Percentiles rank a stretch among this genome's conserved stretches.
Evolutionary conservation across 2,113 vertebrate species (phyloP).

Genomic region (Calcarius ornatus): DNA sequence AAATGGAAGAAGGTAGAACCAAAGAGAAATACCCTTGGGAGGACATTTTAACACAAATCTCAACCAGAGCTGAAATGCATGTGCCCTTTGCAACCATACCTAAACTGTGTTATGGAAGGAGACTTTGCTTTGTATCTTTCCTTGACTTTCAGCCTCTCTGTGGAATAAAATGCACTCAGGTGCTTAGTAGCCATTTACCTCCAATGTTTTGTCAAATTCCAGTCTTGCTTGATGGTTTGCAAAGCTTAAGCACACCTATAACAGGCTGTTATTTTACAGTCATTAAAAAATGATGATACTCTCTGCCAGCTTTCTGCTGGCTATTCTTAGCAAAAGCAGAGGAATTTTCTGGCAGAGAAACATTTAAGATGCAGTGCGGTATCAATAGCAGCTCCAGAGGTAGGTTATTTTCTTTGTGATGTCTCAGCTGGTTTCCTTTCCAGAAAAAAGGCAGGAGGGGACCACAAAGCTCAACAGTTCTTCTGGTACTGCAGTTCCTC

Average conservation of each 20-base stretch:
- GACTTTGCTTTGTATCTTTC: neutral
- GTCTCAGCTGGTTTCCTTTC: conserved; percentile 11
- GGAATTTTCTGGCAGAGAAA: conserved; percentile 31
- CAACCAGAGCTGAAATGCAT: neutral
- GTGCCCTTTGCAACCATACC: conserved; percentile 8
- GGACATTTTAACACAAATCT: neutral
- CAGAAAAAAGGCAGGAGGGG: neutral
- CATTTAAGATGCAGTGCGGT: neutral
- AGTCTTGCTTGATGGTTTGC: neutral
- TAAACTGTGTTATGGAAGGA: neutral
- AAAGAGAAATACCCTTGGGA: neutral
- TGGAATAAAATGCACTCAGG: neutral
- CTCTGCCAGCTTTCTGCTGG: neutral
- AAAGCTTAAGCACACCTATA: neutral
- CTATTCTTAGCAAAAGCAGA: conserved; percentile 24
- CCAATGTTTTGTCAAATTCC: neutral
- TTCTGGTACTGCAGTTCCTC: neutral
- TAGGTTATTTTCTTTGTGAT: conserved; percentile 4
- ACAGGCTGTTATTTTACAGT: neutral
- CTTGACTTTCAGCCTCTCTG: neutral
- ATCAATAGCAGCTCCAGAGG: conserved; percentile 18
- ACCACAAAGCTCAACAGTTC: neutral
- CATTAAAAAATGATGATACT: conserved; percentile 46
- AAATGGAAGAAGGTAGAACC: neutral
- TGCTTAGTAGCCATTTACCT: conserved; percentile 17